Conservation (phyloP, 1,140 invertebrate genomes). For the Trachymyrmex septentrionalis region DNA sequence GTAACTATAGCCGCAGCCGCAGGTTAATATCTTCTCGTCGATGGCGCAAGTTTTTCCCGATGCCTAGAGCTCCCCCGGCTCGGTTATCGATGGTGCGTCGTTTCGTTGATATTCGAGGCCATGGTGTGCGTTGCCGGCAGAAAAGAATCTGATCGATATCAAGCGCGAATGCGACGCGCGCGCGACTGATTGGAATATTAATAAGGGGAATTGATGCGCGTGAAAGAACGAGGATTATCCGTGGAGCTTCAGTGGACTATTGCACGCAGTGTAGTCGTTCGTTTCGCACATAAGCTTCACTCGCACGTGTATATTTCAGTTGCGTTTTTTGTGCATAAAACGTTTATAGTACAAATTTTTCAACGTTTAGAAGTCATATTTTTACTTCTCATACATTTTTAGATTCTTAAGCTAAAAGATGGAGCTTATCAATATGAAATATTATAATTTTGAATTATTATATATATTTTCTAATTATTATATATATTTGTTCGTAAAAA, state of each 20-base stretch:
- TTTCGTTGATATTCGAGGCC: constrained; percentile 71
- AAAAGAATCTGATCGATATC: constrained; percentile 72
- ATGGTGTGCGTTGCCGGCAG: constrained; percentile 26
- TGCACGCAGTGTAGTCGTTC: neutral
- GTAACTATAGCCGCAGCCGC: neutral
- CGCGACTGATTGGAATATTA: constrained; percentile 72
- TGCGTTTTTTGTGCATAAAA: neutral
- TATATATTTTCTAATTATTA: too few species aligned
- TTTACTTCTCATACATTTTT: constrained; percentile 3
- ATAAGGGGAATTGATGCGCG: constrained; percentile 35
- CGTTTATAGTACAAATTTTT: neutral
- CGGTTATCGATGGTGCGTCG: constrained; percentile 41
- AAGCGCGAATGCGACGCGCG: constrained; percentile 53
- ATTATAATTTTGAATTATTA: neutral
- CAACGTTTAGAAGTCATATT: neutral
- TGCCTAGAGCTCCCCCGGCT: neutral
- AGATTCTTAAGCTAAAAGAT: neutral
- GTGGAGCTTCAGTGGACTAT: neutral
- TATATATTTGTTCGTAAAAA: neutral
- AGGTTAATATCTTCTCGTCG: constrained; percentile 36
- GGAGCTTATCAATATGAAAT: neutral
- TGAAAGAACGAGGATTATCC: constrained; percentile 31
- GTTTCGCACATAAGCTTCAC: neutral
- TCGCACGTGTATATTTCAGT: neutral
- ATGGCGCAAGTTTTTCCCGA: constrained; percentile 53